Conservation (phyloP, 2,888 invertebrate genomes). For the Miltochrista miniata region DNA sequence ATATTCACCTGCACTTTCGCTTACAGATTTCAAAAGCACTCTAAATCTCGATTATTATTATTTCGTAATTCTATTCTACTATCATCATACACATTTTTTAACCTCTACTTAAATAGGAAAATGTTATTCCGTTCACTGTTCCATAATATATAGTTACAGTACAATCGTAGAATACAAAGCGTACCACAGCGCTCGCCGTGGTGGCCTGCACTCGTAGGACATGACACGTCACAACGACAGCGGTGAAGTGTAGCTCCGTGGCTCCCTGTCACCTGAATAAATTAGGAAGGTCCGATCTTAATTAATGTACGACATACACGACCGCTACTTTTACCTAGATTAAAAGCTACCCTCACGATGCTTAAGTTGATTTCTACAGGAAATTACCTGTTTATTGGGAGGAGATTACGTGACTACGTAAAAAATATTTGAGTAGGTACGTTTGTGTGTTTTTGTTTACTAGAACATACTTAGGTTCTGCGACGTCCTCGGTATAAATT, state of each 20-base stretch:
- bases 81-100: too few species aligned
- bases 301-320: constrained; percentile 67
- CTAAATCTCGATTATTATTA: too few species aligned
- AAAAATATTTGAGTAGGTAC: too few species aligned
- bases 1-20: too few species aligned
- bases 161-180: constrained; percentile 13
- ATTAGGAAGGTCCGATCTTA: constrained; percentile 69
- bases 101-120: too few species aligned
- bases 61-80: too few species aligned
- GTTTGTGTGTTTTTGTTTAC: too few species aligned
- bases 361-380: constrained; percentile 41
- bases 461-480: too few species aligned
- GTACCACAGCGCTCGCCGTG: constrained; percentile 39
- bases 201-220: constrained; percentile 45
- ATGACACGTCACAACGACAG: constrained; percentile 34
- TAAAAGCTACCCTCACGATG: constrained; percentile 48
- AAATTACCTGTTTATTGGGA: constrained; percentile 41
- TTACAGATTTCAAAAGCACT: too few species aligned
- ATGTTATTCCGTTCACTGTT: too few species aligned
- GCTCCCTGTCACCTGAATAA: constrained; percentile 71
- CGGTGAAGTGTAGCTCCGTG: constrained; percentile 49
- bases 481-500: too few species aligned
- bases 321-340: constrained; percentile 68
- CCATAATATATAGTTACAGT: too few species aligned
- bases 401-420: constrained; percentile 13